phyloP scores from a whole-genome alignment of 37 sponge, comb jelly and placozoan species.

The Theonella swinhoei region DNA sequence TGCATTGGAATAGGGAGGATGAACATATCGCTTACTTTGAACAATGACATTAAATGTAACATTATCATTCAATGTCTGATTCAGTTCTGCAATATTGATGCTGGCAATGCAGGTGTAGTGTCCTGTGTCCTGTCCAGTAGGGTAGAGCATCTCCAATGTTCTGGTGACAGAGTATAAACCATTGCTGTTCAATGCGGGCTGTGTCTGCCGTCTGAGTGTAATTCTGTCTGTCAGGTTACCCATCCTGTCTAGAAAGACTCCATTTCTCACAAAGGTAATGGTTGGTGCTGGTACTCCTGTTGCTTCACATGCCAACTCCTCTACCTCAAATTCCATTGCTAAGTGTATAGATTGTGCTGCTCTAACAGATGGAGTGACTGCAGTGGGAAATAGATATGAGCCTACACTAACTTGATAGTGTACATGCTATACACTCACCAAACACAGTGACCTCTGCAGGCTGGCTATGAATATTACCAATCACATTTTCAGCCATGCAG shows the following conservation, averaged over 20 bases:
- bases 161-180: neutral
- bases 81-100: too few relatives aligned
- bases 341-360: neutral
- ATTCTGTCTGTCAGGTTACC: too few relatives aligned
- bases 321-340: neutral
- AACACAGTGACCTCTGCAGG: neutral
- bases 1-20: neutral
- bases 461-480: neutral
- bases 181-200: too few relatives aligned
- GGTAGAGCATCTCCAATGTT: neutral
- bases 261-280: too few relatives aligned
- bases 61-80: neutral
- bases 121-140: conserved; percentile 50
- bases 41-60: conserved; percentile 26
- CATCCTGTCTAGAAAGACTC: too few relatives aligned
- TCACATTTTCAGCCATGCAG: conserved; percentile 30
- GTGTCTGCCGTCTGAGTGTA: too few relatives aligned
- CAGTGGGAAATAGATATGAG: neutral
- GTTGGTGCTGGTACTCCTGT: conserved; percentile 53
- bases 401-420: too few relatives aligned
- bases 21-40: conserved; percentile 43
- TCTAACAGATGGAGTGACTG: conserved; percentile 2
- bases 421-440: too few relatives aligned
- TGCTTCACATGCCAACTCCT: conserved; percentile 46
- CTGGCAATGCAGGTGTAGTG: conserved; percentile 50